These are phyloP conservation scores for Eudyptes chrysolophus DNA, from an alignment of 2,113 vertebrate genomes.

Conservation along the genomic window DNA sequence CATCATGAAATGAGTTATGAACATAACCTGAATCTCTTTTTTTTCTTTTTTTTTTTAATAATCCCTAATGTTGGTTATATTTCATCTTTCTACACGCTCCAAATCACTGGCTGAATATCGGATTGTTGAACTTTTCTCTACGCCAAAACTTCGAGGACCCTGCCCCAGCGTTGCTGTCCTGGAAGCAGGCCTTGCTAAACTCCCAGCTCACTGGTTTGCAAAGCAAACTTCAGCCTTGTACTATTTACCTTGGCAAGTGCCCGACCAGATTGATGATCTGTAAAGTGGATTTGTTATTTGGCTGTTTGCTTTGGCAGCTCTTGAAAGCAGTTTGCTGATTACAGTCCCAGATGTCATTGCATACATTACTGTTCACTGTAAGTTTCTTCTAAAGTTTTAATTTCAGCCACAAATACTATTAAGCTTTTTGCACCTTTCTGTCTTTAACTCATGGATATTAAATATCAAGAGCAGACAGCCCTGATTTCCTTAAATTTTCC, in stretches of 20 bases:
- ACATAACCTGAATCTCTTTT: neutral
- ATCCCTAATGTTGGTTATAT: neutral
- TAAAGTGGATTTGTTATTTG: slow-evolving; percentile 99
- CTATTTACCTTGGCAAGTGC: slow-evolving; percentile 94
- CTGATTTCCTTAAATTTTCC: slow-evolving; percentile 6
- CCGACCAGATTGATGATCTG: slow-evolving; percentile 96
- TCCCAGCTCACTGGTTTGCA: slow-evolving; percentile 83
- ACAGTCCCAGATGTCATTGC: slow-evolving; percentile 97
- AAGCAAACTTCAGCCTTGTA: slow-evolving; percentile 89
- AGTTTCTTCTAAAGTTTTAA: slow-evolving; percentile 82
- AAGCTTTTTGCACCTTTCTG: slow-evolving; percentile 80
- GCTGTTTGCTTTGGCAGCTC: slow-evolving; percentile 98
- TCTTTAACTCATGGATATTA: slow-evolving; percentile 56
- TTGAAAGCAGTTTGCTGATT: slow-evolving; percentile 97
- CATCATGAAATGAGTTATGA: neutral
- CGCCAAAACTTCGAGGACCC: slow-evolving; percentile 33
- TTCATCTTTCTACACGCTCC: neutral
- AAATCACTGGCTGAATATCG: neutral
- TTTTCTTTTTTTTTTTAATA: neutral
- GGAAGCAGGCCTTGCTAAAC: slow-evolving; percentile 75
- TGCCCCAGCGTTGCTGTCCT: slow-evolving; percentile 59
- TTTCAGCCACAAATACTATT: slow-evolving; percentile 80
- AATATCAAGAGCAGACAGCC: slow-evolving; percentile 61
- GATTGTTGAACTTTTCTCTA: neutral
- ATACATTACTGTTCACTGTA: slow-evolving; percentile 83